Percentiles rank a stretch among this genome's conserved stretches.
Conservation (phyloP, 2,888 invertebrate species). For the Folsomia manolachei region DNA sequence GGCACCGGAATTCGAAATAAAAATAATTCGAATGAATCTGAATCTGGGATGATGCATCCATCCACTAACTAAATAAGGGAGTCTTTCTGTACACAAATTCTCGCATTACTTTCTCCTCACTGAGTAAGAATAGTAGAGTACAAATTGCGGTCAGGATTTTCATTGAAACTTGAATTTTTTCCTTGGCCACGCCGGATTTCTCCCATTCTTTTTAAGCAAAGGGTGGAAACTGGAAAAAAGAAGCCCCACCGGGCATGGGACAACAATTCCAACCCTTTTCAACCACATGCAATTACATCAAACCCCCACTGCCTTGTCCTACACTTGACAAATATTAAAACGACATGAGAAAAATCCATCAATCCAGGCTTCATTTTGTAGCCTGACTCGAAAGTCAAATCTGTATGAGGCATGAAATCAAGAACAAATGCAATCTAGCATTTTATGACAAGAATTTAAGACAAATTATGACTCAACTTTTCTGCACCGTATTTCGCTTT, state of each 20-base stretch:
- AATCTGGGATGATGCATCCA: not conserved
- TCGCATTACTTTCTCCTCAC: constrained; percentile 8
- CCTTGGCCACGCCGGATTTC: constrained; percentile 7
- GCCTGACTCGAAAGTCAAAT: too few relatives aligned
- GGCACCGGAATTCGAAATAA: not conserved
- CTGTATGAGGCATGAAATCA: too few relatives aligned
- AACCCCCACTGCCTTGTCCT: too few relatives aligned
- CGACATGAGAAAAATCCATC: too few relatives aligned
- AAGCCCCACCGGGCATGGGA: not conserved
- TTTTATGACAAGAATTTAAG: too few relatives aligned
- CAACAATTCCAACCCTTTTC: not conserved
- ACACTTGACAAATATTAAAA: not conserved
- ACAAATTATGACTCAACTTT: too few relatives aligned
- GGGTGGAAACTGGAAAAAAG: not conserved
- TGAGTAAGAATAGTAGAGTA: constrained; percentile 18
- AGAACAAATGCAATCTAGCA: too few relatives aligned
- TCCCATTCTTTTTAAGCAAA: not conserved
- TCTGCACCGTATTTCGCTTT: too few relatives aligned
- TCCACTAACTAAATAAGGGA: too few relatives aligned
- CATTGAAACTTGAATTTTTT: constrained; percentile 13
- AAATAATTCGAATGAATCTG: not conserved
- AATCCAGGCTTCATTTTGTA: too few relatives aligned
- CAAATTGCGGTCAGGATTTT: constrained; percentile 14
- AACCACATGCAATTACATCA: too few relatives aligned
- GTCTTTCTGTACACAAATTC: too few relatives aligned